Evolutionary conservation across 2,797 vertebrate species (phyloP), one percentile per base, ranked within the genome.

Genomic region (Sebastes iracundus): DNA sequence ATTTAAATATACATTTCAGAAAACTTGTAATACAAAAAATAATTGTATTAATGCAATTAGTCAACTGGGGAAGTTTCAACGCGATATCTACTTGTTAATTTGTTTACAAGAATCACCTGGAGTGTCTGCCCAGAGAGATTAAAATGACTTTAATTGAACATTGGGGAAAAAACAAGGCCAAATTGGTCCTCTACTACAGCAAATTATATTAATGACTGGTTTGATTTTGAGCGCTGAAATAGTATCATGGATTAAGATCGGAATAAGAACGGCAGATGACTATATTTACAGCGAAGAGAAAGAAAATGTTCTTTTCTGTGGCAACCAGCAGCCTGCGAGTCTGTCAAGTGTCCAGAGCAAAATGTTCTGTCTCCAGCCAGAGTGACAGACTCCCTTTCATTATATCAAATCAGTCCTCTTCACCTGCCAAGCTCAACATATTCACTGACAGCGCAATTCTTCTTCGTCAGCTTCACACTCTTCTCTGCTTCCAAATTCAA

Each of bases 401-500:
- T 81, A 78, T 67, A 75, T 85, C 81, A 88, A 76, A 63, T 78
- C 82, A 77, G 53, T 56, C 77, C 63, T 75, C 81, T 83, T 87
- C 88, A 90, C 79, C 90, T 87, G 90, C 76, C 88, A 94, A 86
- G 67, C 79, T 68, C 83, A 90, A 83, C 82, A 84, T 72, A 77
- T 82, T 81, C 85, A 84, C 32, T 82, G 90, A 91, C 87, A 90
- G 86, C 35, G 30, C 62, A 38, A 74, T 86, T 86, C 77, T 84
- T 83, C 53, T 80, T 76, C 46, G 53, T 82, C 77, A 80, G 79
- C 83, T 52, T 81, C 69, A 78, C 85, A 35, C 61, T 68, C 42
- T 56, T n/a, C 61, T 77, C 65, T 10, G 56, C 66, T 30, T 79
- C 69, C 65, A 69, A 86, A 83, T 80, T 72, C 84, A 87, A 83